A percentile compares a stretch with the other conserved stretches of the same genome.
These are phyloP conservation scores for Platygyra sinensis DNA, from an alignment of 64 coral and sea anemone genomes.

Conservation along the genomic window DNA sequence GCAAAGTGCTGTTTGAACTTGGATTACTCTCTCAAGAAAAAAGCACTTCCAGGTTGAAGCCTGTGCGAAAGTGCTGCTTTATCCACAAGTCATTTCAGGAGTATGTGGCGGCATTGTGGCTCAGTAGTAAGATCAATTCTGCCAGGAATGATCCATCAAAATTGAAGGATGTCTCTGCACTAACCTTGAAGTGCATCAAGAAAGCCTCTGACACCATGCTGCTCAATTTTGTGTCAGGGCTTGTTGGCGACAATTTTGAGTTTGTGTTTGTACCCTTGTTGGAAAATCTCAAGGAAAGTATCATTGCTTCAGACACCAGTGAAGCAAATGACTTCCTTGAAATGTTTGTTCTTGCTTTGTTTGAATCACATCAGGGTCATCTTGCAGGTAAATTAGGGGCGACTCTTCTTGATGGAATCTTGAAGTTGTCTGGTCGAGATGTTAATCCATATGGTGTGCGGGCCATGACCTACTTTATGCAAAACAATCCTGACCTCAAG, in stretches of 20 bases:
- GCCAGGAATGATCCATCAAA: slow-evolving; percentile 23
- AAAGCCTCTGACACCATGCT: slow-evolving; percentile 43
- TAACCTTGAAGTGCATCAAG: slow-evolving; percentile 43
- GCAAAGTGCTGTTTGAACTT: slow-evolving; percentile 48
- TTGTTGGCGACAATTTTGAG: slow-evolving; percentile 49
- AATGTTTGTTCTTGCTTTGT: slow-evolving; percentile 42
- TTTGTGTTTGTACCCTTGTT: slow-evolving; percentile 40
- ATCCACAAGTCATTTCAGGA: slow-evolving; percentile 71
- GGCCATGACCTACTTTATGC: slow-evolving; percentile 57
- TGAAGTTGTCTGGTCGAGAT: slow-evolving; percentile 36
- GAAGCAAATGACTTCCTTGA: slow-evolving; percentile 36
- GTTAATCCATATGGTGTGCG: slow-evolving; percentile 54
- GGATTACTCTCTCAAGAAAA: slow-evolving; percentile 57
- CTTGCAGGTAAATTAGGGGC: slow-evolving; percentile 45
- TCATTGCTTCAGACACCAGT: slow-evolving; percentile 2
- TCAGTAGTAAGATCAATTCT: slow-evolving; percentile 48
- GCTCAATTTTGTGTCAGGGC: slow-evolving; percentile 55
- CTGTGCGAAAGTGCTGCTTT: slow-evolving; percentile 62
- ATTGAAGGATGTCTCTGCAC: slow-evolving; percentile 39
- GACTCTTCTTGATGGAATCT: slow-evolving; percentile 50
- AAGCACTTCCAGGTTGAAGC: slow-evolving; percentile 69
- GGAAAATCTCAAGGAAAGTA: slow-evolving; percentile 45
- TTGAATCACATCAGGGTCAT: slow-evolving; percentile 70
- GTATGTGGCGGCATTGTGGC: slow-evolving; percentile 51
- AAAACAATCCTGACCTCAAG: slow-evolving; percentile 50